Evolutionary conservation across 2,888 invertebrate species (phyloP), one percentile per base, ranked within the genome.

Genomic region (Drosophila lacicola): DNA sequence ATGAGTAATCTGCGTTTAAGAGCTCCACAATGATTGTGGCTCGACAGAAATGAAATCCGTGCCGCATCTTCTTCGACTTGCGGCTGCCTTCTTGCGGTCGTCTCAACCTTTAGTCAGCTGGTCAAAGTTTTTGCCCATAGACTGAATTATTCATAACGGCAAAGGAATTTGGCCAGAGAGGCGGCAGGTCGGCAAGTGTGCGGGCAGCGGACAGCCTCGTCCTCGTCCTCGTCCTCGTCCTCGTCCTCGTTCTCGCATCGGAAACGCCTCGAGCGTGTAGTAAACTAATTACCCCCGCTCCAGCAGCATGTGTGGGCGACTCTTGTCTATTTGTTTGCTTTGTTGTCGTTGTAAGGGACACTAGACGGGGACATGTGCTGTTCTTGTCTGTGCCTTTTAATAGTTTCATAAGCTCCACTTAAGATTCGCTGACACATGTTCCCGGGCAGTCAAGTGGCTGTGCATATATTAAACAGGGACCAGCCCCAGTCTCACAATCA

Each of bases 381-480:
- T 21, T 46, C 21, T 33, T 60, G 78, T 78, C 71, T 79, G 66
- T 73, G 63, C 80, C 74, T 84, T 88, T 84, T 91, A 91, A 91
- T 91, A 91, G 91, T 91, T 91, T 90, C 88, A 89, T 91, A 91
- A 91, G 91, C 92, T 91, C 84, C 91, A 89, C 90, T 90, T 90
- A 91, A 91, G 91, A 92, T 91, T 90, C 91, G 92, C 90, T 91
- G 91, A 92, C 92, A 91, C 92, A 92, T 91, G 92, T 91, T 90
- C 87, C 82, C 80, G 76, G 60, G 45, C 81, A 90, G 90, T 90
- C 90, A 88, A 90, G 83, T 87, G 88, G 87, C 75, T 88, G 63
- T 46, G 89, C 73, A 89, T 88, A 84, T 61, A 85, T 82, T 89
- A 84, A 64, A 60, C 46, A 19, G 17, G 39, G 33, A 50, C 51